phyloP scores from a whole-genome alignment of 2,113 vertebrate genomes.

The Bufo bufo region DNA sequence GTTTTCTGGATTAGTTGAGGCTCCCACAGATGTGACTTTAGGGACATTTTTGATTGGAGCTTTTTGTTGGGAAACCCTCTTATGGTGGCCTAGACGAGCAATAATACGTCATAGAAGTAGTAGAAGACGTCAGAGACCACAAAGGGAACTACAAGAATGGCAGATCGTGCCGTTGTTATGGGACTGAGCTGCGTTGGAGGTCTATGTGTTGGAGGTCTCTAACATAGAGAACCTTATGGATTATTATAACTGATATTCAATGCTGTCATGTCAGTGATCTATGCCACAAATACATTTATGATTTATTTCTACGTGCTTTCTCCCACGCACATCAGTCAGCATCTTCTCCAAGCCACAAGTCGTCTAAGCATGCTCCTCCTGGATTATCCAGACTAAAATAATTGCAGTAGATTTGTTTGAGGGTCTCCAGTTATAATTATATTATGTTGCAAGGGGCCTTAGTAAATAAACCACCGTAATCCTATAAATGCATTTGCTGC shows the following conservation, averaged over 20 bases:
- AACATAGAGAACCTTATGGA: not conserved
- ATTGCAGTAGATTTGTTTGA: constrained; percentile 14
- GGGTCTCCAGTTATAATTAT: constrained; percentile 9
- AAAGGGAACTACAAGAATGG: not conserved
- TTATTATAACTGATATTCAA: not conserved
- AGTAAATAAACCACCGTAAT: constrained; percentile 17
- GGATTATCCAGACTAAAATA: not conserved
- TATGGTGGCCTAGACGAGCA: no score
- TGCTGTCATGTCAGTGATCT: not conserved
- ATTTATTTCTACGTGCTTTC: not conserved
- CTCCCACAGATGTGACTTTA: no score
- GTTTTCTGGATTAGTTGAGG: not conserved
- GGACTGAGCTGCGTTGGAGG: not conserved
- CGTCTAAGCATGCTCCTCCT: constrained; percentile 5
- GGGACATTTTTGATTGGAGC: not conserved
- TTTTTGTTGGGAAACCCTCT: not conserved
- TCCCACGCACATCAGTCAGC: not conserved
- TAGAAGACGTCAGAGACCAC: no score
- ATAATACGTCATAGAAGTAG: no score
- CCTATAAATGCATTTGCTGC: constrained; percentile 15
- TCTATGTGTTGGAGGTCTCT: no score
- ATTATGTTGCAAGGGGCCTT: constrained; percentile 6
- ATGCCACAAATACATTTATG: not conserved
- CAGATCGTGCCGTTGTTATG: not conserved
- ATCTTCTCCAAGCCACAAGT: not conserved